Evolutionary conservation across 2,888 invertebrate genomes (phyloP), one percentile per base, ranked within the genome.

Genomic region (Spialia ferax): DNA sequence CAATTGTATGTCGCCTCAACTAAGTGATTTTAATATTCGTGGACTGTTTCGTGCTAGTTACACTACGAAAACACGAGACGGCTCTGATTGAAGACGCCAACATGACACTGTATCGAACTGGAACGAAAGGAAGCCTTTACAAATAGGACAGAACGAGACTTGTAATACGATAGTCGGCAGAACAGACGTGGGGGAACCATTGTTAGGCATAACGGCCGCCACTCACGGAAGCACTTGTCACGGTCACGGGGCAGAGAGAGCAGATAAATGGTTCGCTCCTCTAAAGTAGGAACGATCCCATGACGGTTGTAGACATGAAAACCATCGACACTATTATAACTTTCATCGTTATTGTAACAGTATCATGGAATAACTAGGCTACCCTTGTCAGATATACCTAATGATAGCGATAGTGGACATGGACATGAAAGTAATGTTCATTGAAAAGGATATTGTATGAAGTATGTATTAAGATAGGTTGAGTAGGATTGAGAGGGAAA

Each of bases 191-290:
- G 86, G 86, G 86, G 85, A 80, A 74, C 82, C 80, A 85, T 91
- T 92, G 91, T 92, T 83, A 83, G 76, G 76, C 78, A 82, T 85
- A 85, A 86, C 88, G 82, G 84, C 80, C 81, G 86, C 81, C 85
- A 84, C 83, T 88, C 85, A 86, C 91, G 91, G 92, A 92, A 90
- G 80, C 86, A 88, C 91, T 88, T 88, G 89, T 91, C 91, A 90
- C 79, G 89, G 89, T 89, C 89, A 79, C 76, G 70, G 77, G 78
- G 75, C 75, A 74, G 74, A 78, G 79, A 80, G 80, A 78, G 76
- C 81, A 82, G 84, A 85, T 87, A 87, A 88, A 88, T 87, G 82
- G 84, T 81, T 79, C 83, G 80, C 82, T 57, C 59, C 65, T 48
- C 20, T 20, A 8, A 48, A 20, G 48, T 48, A 48, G 42, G 15